phyloP scores from a whole-genome alignment of 2,888 invertebrate genomes.

The Oscheius sp. region DNA sequence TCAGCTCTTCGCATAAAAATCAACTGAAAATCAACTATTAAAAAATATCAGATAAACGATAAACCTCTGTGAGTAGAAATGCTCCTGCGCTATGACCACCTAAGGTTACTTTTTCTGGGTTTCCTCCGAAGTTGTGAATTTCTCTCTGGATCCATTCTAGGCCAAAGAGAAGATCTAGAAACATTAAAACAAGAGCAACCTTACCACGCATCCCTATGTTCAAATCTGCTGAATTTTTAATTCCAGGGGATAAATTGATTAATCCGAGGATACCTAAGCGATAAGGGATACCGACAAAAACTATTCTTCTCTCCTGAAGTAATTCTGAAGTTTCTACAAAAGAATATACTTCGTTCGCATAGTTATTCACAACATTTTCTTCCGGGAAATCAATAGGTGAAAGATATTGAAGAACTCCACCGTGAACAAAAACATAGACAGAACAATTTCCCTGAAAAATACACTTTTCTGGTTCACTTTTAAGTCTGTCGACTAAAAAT shows the following conservation, averaged over 20 bases:
- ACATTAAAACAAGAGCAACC: not conserved
- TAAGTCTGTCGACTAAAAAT: too few species aligned
- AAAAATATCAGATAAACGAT: not conserved
- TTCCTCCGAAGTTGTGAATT: constrained; percentile 30
- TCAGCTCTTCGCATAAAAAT: constrained; percentile 3
- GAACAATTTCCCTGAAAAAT: constrained; percentile 37
- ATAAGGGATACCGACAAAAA: constrained; percentile 35
- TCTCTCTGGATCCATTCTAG: constrained; percentile 32
- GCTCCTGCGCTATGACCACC: constrained; percentile 32
- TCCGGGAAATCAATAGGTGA: constrained; percentile 30
- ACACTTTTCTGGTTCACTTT: not conserved
- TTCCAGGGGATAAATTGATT: constrained; percentile 30
- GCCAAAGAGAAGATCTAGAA: constrained; percentile 23
- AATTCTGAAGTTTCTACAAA: not conserved
- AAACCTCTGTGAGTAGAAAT: constrained; percentile 8
- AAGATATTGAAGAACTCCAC: constrained; percentile 33
- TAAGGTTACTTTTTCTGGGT: constrained; percentile 30
- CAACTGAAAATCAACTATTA: constrained; percentile 10
- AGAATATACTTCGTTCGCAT: constrained; percentile 27
- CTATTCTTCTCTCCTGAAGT: constrained; percentile 31
- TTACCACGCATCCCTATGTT: constrained; percentile 31
- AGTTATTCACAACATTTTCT: constrained; percentile 39
- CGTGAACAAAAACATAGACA: constrained; percentile 40
- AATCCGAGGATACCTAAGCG: constrained; percentile 36
- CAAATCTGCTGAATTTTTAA: constrained; percentile 13